Percentiles rank a stretch among this genome's conserved stretches.
Evolutionary conservation across 2,113 vertebrate genomes (phyloP).

Genomic region (Climacteris rufus): DNA sequence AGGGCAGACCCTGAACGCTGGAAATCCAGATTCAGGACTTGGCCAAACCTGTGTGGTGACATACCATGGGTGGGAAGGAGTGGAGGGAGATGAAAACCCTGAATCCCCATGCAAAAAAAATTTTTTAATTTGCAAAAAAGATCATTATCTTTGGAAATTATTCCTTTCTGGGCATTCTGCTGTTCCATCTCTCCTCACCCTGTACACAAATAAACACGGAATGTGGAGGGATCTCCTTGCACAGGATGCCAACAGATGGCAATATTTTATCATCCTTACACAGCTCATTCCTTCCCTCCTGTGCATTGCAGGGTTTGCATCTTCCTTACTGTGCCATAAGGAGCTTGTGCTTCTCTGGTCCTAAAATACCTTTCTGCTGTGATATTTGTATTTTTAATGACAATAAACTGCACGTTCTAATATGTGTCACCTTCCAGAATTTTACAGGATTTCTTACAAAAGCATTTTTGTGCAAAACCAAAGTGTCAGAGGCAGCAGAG

Average conservation of each 20-base stretch:
- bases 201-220: background rate
- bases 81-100: background rate
- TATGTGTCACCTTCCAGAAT: background rate
- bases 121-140: rapidly evolving
- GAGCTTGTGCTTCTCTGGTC: background rate
- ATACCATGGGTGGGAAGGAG: background rate
- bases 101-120: background rate
- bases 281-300: background rate
- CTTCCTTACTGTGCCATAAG: background rate
- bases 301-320: background rate
- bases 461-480: background rate
- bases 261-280: conserved; percentile 70
- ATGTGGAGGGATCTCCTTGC: conserved; percentile 3
- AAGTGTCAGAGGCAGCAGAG: background rate
- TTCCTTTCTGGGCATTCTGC: background rate
- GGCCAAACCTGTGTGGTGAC: background rate
- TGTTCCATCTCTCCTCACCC: background rate
- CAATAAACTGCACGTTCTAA: background rate
- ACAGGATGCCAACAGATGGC: conserved; percentile 75
- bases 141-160: background rate
- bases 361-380: background rate
- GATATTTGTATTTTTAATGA: background rate
- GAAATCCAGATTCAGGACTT: background rate
- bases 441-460: background rate
- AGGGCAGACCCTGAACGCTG: background rate